Base-by-base conservation (phyloP, 2,113 vertebrate species). In the Monopterus albus region DNA sequence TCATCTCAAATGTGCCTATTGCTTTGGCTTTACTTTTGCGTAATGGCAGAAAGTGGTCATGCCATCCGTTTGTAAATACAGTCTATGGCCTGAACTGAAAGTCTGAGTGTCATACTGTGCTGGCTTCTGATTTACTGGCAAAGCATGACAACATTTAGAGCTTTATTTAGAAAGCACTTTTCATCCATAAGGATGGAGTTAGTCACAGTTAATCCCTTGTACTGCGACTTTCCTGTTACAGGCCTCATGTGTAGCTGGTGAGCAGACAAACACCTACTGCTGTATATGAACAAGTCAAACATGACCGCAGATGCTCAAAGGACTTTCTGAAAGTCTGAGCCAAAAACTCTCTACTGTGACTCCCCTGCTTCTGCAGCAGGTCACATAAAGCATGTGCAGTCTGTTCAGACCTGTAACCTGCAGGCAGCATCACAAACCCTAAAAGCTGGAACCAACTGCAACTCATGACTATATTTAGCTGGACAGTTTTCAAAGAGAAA, bases 211-310 rank as follows among this genome's bases (percentile, higher is more conserved):
- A 46, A 40, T 12, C 12, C 14, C 3, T 2, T 11, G 10, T 3
- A 8, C 15, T 29, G 31, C 26, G 31, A 36, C 31, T 40, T 59
- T 20, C 42, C 42, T 43, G 21, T 35, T 14, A 26, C 45, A 23
- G 51, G 31, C 56, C 11, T 29, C 39, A 26, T 12, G 40, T 46
- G 39, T 47, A 74, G 55, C 42, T 55, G 38, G 13, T 13, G 39
- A 42, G 51, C 66, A 46, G 43, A 75, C 50, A 23, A 45, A 72
- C 62, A 80, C 58, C 74, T 78, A 70, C 51, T 18, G 5, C 45
- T 56, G 57, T 28, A 29, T 40, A 43, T 45, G 38, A 64, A 68
- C 47, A 45, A 56, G n/a, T 57, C 21, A 35, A 53, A 31, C 31
- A 23, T 36, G 42, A 78, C 13, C 29, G 31, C 46, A 63, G 40